Evolutionary conservation across 1,140 invertebrate species (phyloP), one percentile per base, ranked within the genome.

Genomic region (Bacillus rossius): DNA sequence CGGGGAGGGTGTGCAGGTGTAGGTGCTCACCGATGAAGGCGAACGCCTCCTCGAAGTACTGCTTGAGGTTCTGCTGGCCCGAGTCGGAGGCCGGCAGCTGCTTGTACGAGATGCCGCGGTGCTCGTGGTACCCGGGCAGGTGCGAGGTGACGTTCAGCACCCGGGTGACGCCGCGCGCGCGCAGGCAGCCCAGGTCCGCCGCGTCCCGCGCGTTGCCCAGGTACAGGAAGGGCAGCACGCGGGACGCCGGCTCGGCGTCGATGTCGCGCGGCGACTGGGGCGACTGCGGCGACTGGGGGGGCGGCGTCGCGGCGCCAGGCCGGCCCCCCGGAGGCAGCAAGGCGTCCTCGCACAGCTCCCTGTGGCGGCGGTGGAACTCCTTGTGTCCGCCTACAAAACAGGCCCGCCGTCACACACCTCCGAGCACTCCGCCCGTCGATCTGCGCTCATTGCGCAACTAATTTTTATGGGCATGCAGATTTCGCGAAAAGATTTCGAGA

Each of bases 31-130:
- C 92, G 67, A 95, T 95, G 75, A 94, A 95, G 61, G 90, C 84
- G 71, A 88, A 92, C 55, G 92, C 89, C 71, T 93, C 89, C 69
- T 93, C 88, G 75, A 94, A 95, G 79, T 93, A 94, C 77, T 94
- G 91, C 67, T 89, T 89, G 14, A 94, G 84, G 75, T 95, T 94
- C 71, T 94, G 91, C 67, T 92, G 88, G 10, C 88, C 85, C 41
- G 86, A 91, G 77, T 95, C 92, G 22, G 84, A 81, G 42, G 90
- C 91, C 19, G 90, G 89, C 65, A 94, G 84, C 69, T 90, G 83
- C 71, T 89, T 87, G 73, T 91, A 91, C 42, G 81, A 83, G 66
- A 93, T 85, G 20, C 86, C 88, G 63, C 80, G 76, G 62, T 80
- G 76, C 73, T 86, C 81, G 74, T 84, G 84, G 70, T 85, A 83